Evolutionary conservation across 2,797 vertebrate genomes (phyloP).

Genomic region (Vipera ursinii): DNA sequence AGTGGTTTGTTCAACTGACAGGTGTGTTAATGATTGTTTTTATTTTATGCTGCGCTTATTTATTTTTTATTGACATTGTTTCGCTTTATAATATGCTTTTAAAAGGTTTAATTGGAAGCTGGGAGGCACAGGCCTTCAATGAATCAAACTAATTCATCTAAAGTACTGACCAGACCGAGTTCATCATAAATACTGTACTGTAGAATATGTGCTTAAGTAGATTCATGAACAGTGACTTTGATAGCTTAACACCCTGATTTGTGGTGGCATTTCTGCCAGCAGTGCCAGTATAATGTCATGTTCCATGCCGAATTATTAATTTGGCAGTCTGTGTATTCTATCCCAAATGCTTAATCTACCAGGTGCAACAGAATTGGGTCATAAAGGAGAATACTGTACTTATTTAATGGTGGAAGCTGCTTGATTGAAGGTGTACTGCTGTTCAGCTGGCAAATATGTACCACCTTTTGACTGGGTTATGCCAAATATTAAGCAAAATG

Average conservation of each 20-base stretch:
- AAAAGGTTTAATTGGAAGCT: neutral
- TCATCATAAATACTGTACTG: neutral
- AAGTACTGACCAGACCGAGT: neutral
- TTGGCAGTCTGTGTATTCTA: conserved; percentile 18
- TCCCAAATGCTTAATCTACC: conserved; percentile 20
- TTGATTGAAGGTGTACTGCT: neutral
- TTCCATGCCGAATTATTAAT: conserved; percentile 6
- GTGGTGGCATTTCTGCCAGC: conserved; percentile 22
- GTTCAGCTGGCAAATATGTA: neutral
- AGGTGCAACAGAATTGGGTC: conserved; percentile 20
- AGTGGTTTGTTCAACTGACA: neutral
- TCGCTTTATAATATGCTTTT: neutral
- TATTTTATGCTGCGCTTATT: neutral
- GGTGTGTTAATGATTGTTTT: neutral
- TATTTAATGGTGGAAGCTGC: neutral
- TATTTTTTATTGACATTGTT: neutral
- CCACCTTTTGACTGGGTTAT: neutral
- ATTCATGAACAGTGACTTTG: conserved; percentile 32
- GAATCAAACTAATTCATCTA: neutral
- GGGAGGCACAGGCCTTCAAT: neutral
- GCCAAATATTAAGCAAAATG: neutral
- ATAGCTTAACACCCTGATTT: conserved; percentile 28
- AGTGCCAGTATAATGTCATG: conserved; percentile 27
- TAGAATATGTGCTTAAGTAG: neutral
- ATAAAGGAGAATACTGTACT: conserved; percentile 13